Evolutionary conservation across 1,140 invertebrate species (phyloP).

Genomic region (Camponotus floridanus): DNA sequence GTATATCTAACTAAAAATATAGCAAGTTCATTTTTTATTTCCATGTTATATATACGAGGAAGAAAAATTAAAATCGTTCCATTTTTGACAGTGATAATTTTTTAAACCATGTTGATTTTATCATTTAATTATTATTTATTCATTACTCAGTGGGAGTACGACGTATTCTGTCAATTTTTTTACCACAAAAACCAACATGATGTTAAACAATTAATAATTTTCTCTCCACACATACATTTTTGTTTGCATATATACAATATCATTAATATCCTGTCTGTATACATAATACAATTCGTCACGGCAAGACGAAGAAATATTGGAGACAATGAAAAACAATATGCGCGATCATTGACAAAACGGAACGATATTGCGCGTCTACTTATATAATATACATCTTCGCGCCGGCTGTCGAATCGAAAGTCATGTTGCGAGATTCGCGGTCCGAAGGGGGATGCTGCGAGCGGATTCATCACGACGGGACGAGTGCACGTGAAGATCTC

Average conservation of each 20-base stretch:
- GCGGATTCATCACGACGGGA: background rate
- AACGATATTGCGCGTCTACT: constrained; percentile 7
- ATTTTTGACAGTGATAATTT: too few species aligned
- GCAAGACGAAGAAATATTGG: background rate
- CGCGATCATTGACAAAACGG: constrained; percentile 34
- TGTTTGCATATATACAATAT: background rate
- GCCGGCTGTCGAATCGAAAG: constrained; percentile 4
- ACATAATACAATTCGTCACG: background rate
- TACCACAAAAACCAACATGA: background rate
- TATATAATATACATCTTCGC: constrained; percentile 33
- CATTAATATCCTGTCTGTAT: constrained; percentile 1
- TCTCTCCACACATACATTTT: background rate
- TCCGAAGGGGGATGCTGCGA: constrained; percentile 26
- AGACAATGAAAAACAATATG: background rate
- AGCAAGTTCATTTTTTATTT: background rate
- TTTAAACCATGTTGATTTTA: too few species aligned
- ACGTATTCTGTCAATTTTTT: background rate
- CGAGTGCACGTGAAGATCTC: constrained; percentile 6
- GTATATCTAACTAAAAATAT: background rate
- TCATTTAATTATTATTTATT: background rate
- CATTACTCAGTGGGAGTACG: background rate
- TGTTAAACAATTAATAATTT: background rate
- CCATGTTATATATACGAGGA: background rate
- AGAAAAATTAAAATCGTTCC: too few species aligned
- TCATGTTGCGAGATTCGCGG: background rate